Evolutionary conservation across 2,888 invertebrate genomes (phyloP).

Genomic region (Lepidocyrtoides sp.): DNA sequence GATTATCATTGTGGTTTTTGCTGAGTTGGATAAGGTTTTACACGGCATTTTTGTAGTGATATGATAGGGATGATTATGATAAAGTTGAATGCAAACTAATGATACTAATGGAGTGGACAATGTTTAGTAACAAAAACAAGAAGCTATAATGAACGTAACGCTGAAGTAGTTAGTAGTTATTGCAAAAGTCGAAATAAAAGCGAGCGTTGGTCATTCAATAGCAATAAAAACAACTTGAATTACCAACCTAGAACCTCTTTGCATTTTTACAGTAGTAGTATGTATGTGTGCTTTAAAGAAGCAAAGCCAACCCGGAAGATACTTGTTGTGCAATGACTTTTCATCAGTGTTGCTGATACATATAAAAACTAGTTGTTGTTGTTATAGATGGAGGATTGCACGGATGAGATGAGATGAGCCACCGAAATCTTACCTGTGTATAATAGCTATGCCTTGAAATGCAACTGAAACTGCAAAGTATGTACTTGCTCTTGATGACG

Average conservation of each 20-base stretch:
- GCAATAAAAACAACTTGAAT: too few relatives aligned
- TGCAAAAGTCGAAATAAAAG: neutral
- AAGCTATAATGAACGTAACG: neutral
- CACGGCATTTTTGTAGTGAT: too few relatives aligned
- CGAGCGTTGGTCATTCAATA: neutral
- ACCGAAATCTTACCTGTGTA: constrained; percentile 7
- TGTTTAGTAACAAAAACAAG: too few relatives aligned
- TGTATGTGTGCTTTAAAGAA: too few relatives aligned
- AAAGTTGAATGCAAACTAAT: too few relatives aligned
- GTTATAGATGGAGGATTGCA: neutral
- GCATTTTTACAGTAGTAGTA: too few relatives aligned
- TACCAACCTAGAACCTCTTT: too few relatives aligned
- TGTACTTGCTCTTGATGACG: constrained; percentile 53
- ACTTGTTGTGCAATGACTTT: neutral
- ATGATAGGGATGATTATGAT: too few relatives aligned
- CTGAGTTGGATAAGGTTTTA: too few relatives aligned
- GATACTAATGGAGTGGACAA: neutral
- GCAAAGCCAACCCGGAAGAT: constrained; percentile 64
- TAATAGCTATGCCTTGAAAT: too few relatives aligned
- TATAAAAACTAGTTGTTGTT: constrained; percentile 15
- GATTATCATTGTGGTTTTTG: too few relatives aligned
- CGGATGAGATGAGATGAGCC: constrained; percentile 1
- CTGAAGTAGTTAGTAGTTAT: neutral
- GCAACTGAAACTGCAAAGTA: too few relatives aligned
- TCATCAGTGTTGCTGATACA: neutral